Percentiles rank a stretch among this genome's conserved stretches.
phyloP scores from a whole-genome alignment of 2,888 invertebrate genomes.

The Trissoscelio sp. region DNA sequence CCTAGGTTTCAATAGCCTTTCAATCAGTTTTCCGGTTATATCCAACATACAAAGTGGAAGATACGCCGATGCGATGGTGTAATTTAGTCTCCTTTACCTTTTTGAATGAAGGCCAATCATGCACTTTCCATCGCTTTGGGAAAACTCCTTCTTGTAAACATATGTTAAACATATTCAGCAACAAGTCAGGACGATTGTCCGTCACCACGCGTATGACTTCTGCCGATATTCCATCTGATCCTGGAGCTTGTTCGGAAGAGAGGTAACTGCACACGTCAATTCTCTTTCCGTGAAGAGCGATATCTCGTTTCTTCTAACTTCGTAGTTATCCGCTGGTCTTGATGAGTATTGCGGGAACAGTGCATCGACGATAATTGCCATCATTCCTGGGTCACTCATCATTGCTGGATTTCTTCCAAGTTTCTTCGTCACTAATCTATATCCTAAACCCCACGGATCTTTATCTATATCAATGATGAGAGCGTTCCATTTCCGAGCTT shows the following conservation, averaged over 20 bases:
- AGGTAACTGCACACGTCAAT: background rate
- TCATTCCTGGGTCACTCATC: no score
- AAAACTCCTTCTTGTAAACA: background rate
- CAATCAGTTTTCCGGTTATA: no score
- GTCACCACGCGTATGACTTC: background rate
- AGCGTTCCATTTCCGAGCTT: conserved; percentile 63
- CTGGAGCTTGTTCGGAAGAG: background rate
- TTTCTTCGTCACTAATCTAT: conserved; percentile 60
- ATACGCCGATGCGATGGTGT: no score
- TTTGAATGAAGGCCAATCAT: no score
- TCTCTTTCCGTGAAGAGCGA: background rate
- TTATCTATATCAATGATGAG: conserved; percentile 61
- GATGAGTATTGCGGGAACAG: no score
- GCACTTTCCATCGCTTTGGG: no score
- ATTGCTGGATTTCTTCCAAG: background rate
- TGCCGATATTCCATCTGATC: background rate
- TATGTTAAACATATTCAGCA: background rate
- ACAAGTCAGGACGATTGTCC: background rate
- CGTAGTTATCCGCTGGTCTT: background rate
- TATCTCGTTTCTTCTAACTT: background rate
- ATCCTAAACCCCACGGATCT: conserved; percentile 68
- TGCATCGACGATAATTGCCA: no score
- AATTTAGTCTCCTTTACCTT: no score
- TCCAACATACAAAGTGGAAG: no score
- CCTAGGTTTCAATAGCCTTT: no score